Percentiles rank a stretch among this genome's conserved stretches.
These are phyloP conservation scores for Druon quercuslanigerum DNA, from an alignment of 1,140 invertebrate genomes.

Conservation along the genomic window DNA sequence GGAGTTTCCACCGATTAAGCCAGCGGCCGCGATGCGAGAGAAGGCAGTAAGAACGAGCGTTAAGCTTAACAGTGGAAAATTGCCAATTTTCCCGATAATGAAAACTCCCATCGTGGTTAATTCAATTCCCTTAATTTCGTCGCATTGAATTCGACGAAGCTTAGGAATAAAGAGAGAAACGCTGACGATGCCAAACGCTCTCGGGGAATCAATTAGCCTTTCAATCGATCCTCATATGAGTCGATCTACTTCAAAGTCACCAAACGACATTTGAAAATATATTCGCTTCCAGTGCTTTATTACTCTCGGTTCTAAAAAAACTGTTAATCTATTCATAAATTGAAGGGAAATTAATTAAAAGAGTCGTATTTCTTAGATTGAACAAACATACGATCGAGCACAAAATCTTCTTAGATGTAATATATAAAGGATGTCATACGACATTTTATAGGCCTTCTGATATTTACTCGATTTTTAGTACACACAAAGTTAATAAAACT, in stretches of 20 bases:
- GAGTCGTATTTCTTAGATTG: too few relatives aligned
- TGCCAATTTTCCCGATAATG: constrained; percentile 74
- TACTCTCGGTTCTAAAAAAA: not conserved
- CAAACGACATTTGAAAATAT: not conserved
- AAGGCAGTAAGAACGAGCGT: constrained; percentile 61
- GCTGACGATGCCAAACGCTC: constrained; percentile 35
- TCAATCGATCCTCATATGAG: constrained; percentile 6
- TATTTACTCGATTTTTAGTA: constrained; percentile 10
- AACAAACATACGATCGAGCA: too few relatives aligned
- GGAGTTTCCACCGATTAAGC: constrained; percentile 60
- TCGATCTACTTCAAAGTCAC: constrained; percentile 8
- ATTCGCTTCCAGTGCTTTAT: not conserved
- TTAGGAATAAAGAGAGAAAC: constrained; percentile 47
- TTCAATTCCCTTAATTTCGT: constrained; percentile 72
- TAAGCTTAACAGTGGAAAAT: constrained; percentile 72
- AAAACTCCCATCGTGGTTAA: constrained; percentile 70
- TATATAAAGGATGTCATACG: not conserved
- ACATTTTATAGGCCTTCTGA: constrained; percentile 1
- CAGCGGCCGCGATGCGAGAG: constrained; percentile 43
- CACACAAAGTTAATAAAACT: constrained; percentile 18
- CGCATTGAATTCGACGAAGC: constrained; percentile 62
- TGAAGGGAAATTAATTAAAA: not conserved
- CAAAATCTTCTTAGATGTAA: not conserved
- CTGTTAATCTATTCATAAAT: too few relatives aligned
- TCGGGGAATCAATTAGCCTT: constrained; percentile 13